Evolutionary conservation across 2,797 vertebrate genomes (phyloP), one percentile per base, ranked within the genome.

Genomic region (Sorex maritimensis): DNA sequence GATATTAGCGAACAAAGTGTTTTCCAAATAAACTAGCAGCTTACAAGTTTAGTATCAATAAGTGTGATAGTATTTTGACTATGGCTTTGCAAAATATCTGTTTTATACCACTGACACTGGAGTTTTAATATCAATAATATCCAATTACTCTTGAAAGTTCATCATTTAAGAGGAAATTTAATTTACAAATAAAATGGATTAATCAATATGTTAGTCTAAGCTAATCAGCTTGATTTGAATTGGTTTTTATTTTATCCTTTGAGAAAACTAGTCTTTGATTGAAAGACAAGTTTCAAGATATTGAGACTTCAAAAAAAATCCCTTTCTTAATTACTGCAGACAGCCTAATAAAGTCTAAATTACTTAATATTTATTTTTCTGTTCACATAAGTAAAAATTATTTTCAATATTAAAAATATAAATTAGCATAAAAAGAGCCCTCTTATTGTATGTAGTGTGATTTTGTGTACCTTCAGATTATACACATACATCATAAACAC

Each of bases 211-310:
- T 97, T 97, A 96, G 67, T 90, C 85, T 79, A 84, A 86, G 49
- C 44, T 96, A 97, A 97, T 97, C 96, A 92, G 38, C 79, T 80
- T 75, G 96, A 97, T 97, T 95, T 95, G 96, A 92, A 55, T 90
- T 84, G 73, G 0, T 90, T 94, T 89, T 86, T 63, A 89, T 88
- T 17, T 86, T 95, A 90, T 92, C 55, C 49, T 88, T 95, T 87
- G 34, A 78, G 79, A 41, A 86, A 81, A 13, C 41, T 67, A 83
- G n/a, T 74, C 49, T 80, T 46, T 68, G 72, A 72, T 71, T 55
- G 23, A 21, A 0, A n/a, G 23, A 55, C 41, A 93, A 96, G 89
- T n/a, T 34, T 0, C 2, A 89, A 84, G 92, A 96, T 79, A 71
- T 95, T 90, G 82, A 85, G 73, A 41, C 0, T 13, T 41, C 7